Conservation (phyloP, 2,797 vertebrate species). For the Holocentrus rufus region DNA sequence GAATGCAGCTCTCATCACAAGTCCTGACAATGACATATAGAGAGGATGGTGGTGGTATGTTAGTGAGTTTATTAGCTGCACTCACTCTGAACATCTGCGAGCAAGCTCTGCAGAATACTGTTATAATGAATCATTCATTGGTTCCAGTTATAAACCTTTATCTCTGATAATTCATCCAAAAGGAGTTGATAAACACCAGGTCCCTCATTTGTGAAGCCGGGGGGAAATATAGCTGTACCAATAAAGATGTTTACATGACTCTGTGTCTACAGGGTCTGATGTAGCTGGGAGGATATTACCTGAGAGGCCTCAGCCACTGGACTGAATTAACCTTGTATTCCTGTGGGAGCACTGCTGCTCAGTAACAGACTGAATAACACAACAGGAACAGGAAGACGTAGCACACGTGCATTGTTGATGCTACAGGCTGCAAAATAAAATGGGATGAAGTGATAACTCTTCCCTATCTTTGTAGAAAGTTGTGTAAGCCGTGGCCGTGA, state of each 20-base stretch:
- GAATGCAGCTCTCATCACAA: background rate
- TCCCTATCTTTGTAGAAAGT: background rate
- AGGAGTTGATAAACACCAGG: background rate
- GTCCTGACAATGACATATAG: background rate
- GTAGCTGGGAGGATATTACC: background rate
- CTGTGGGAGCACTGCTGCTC: background rate
- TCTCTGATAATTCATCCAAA: background rate
- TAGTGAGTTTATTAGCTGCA: background rate
- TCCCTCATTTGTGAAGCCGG: background rate
- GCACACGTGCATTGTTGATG: too few species aligned
- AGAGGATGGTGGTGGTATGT: background rate
- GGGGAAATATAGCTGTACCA: background rate
- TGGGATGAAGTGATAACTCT: background rate
- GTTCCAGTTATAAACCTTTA: background rate
- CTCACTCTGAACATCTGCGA: background rate
- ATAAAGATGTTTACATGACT: conserved; percentile 22
- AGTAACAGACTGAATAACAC: background rate
- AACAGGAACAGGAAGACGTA: background rate
- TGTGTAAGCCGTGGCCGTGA: background rate
- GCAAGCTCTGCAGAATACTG: background rate
- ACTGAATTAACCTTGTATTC: background rate
- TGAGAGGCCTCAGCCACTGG: background rate
- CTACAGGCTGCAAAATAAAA: too few species aligned
- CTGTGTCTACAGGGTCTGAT: background rate
- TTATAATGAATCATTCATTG: background rate